Evolutionary conservation across 2,113 vertebrate species (phyloP).

Genomic region (Columba janthina): DNA sequence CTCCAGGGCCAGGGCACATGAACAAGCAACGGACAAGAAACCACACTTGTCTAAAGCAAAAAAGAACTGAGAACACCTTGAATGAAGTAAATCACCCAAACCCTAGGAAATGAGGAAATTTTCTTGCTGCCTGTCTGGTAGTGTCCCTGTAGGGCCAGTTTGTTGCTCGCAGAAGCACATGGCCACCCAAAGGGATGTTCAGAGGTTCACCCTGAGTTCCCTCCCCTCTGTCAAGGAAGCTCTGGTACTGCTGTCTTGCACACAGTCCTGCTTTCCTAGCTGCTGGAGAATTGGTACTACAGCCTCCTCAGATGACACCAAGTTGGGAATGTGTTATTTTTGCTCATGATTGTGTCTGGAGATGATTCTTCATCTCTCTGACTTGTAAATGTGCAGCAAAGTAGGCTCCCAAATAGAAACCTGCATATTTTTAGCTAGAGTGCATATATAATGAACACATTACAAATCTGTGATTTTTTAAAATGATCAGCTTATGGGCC

Average conservation of each 20-base stretch:
- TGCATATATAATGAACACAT: background rate
- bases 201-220: background rate
- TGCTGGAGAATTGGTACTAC: background rate
- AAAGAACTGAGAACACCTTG: background rate
- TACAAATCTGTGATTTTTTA: background rate
- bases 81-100: background rate
- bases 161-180: background rate
- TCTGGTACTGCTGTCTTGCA: background rate
- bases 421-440: background rate
- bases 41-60: background rate
- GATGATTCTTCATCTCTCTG: background rate
- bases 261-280: background rate
- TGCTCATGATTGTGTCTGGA: background rate
- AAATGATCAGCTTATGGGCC: background rate
- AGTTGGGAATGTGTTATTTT: background rate
- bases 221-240: background rate
- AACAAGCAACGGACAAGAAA: background rate
- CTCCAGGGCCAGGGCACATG: background rate
- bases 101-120: background rate
- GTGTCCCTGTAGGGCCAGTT: background rate
- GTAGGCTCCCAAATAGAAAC: background rate
- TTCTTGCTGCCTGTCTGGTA: background rate
- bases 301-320: background rate
- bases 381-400: background rate
- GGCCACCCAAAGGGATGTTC: background rate